Evolutionary conservation across 2,888 invertebrate genomes (phyloP), one percentile per base, ranked within the genome.

Genomic region (Himalopsyche anomala): DNA sequence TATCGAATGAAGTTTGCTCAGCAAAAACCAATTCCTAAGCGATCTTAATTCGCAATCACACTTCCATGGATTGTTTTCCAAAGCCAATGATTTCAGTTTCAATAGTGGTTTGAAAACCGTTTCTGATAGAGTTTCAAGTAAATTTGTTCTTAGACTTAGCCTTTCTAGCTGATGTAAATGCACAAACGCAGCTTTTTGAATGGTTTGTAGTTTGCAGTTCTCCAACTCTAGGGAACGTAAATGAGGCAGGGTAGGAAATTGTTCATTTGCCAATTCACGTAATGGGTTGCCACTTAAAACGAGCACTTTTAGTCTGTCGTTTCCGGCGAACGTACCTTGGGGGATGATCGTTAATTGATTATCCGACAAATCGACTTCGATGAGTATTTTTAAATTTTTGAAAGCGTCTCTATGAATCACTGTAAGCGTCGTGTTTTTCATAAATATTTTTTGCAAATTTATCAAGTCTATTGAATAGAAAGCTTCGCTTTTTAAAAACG

Each of bases 41-140:
- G 96, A 96, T 83, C 97, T 94, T 86, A 98, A 91, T 89, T 96
- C 95, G 91, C 98, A 98, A 91, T 98, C 97, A 91, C 98, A 98
- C 90, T 94, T 94, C 98, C 98, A 98, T 6, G 96, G 97, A 91
- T 98, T 98, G 62, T 96, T 96, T 89, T 97, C 96, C 83, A 98
- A 91, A 12, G 95, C 95, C 55, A 98, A 93, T 3, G 97, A 96
- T 92, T 97, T 97, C 86, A 98, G 93, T 88, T 94, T 95, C 45
- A 94, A 92, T 90, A 96, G 93, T 87, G 94, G 95, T 90, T 94
- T 93, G 89, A 96, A 95, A 1, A 95, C 94, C 81, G 94, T 93
- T 87, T 94, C 95, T 17, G 95, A 94, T 55, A 97, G 91, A 89
- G 94, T 94, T 86, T 95, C 95, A 88, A 98, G 94, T 89, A 95